Evolutionary conservation across 2,113 vertebrate species (phyloP), one percentile per base, ranked within the genome.

Genomic region (Sebastes schlegelii): DNA sequence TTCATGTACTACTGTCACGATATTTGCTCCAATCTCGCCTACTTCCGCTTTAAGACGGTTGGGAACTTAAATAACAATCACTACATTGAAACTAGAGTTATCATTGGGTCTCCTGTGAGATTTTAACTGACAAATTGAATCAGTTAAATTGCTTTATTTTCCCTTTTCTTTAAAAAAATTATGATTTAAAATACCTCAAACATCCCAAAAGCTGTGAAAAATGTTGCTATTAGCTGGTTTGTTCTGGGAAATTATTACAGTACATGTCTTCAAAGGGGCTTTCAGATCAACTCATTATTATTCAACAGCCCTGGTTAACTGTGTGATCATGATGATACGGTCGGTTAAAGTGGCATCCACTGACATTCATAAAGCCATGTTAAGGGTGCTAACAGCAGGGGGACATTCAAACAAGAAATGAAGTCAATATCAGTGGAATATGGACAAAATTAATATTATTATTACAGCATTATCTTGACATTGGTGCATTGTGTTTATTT

Each of bases 351-450:
- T 66, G 73, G 52, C 58, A 60, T 76, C 70, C 52, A 54, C 46
- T 80, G 74, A 83, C 71, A 80, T 43, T 45, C 58, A 84, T 60
- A n/a, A 74, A 77, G 63, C 64, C n/a, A 19, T 49, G 67, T 74
- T 58, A 66, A 81, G 60, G 67, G 62, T 67, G 72, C 21, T 26
- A 75, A 80, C 77, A 82, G 74, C 66, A 65, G 76, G 79, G 34
- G 49, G 58, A 57, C n/a, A 46, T 64, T 45, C 40, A 82, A 48
- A 77, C 40, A 71, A 74, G 61, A 78, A 67, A 68, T 21, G 1
- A 82, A 63, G 40, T 75, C 52, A 42, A 19, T 64, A 19, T 64
- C 60, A 76, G 67, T 43, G 42, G 34, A 67, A 60, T 49, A 21
- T 57, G 62, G 62, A 52, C 4, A 40, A 73, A 60, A 73, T 46